These are phyloP conservation scores for Indri indri DNA, from an alignment of 2,113 vertebrate genomes.

Conservation along the genomic window DNA sequence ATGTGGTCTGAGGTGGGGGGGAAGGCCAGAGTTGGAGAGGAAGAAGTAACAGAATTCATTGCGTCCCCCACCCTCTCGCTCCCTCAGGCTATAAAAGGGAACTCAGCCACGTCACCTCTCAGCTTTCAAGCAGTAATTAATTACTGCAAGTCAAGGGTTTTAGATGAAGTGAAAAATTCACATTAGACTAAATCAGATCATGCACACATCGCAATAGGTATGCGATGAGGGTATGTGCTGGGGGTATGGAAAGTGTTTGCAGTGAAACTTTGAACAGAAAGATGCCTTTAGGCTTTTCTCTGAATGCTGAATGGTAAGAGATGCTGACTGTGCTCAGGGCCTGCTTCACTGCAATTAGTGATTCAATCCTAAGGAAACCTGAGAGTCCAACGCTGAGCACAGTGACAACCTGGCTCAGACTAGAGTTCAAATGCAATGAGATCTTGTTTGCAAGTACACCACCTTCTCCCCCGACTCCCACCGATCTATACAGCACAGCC, in stretches of 20 bases:
- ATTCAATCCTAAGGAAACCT: slow-evolving; percentile 66
- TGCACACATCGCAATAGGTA: not conserved
- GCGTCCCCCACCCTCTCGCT: not conserved
- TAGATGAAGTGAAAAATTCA: not conserved
- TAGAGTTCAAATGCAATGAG: slow-evolving; percentile 20
- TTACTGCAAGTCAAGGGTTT: slow-evolving; percentile 19
- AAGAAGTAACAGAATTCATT: not conserved
- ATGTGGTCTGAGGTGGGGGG: not conserved
- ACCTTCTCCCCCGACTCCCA: not conserved
- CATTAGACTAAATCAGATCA: slow-evolving; percentile 19
- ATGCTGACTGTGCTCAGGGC: not conserved
- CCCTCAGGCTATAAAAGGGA: not conserved
- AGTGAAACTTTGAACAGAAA: slow-evolving; percentile 31
- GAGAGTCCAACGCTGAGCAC: not conserved
- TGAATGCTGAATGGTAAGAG: slow-evolving; percentile 46
- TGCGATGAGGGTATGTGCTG: not conserved
- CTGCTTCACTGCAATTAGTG: slow-evolving; percentile 48
- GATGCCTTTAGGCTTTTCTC: slow-evolving; percentile 35
- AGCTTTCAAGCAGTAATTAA: slow-evolving; percentile 45
- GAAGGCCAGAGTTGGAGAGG: not conserved
- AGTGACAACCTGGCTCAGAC: slow-evolving; percentile 17
- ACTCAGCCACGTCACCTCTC: not conserved
- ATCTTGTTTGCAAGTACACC: not conserved
- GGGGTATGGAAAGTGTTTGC: not conserved
- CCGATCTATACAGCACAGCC: not conserved